Base-by-base conservation (phyloP, 2,797 vertebrate genomes). In the Diglossa cyanea region DNA sequence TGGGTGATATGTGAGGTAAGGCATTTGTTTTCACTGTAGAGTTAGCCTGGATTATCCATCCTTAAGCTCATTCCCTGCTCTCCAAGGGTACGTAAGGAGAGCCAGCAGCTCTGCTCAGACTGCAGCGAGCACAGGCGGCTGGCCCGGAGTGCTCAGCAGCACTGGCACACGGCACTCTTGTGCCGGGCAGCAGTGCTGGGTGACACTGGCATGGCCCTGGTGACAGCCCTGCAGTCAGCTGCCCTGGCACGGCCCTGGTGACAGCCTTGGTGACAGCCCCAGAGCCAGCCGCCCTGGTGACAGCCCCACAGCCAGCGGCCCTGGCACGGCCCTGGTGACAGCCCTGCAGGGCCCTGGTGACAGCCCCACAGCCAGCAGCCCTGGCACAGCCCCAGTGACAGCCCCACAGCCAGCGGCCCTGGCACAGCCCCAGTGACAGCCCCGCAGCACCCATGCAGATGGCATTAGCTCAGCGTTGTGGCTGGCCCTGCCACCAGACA, bases 131-230 rank as follows among this genome's bases (percentile, higher is more conserved):
- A 2, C 2, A 19, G 10, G 25, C 0, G 0, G 55, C n/a, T 30
- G 0, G 10, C 2, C 0, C 0, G 14, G 65, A 26, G 66, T 42
- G 11, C 5, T 14, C 4, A 2, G 42, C 47, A 33, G 88, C 19
- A 0, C 42, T 18, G 26, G 53, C 53, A 10, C 7, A 17, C 0
- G 2, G 4, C 3, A 0, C 0, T 11, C 20, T 3, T 55, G 63
- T 25, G 68, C 33, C 1, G 2, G 75, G 72, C 14, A n/a, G 54
- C 54, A 11, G 77, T 45, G 4, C 65, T 1, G 1, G n/a, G 63
- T 1, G 74, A 16, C 58, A 5, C 25, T 0, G 72, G 67, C 55
- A 3, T 2, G 5, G 6, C 72, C 10, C 24, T 28, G 63, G 65
- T 7, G 57, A 53, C 72, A 31, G 72, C 31, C 2, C 75, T 3